Percentiles rank a stretch among this genome's conserved stretches.
phyloP scores from a whole-genome alignment of 2,888 invertebrate species.

The Cantharis flavilabris region DNA sequence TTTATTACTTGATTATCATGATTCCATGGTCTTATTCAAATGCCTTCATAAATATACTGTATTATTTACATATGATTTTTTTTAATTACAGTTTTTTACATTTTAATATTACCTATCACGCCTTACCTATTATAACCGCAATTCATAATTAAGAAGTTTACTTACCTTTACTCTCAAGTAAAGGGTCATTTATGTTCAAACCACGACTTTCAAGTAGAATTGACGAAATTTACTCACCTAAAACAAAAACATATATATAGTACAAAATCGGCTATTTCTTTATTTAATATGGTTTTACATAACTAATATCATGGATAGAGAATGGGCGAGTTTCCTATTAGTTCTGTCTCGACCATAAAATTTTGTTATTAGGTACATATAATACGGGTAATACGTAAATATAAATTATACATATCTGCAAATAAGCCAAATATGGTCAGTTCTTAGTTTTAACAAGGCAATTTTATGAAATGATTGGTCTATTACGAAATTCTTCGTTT shows the following conservation, averaged over 20 bases:
- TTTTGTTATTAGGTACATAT: no score
- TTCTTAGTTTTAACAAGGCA: neutral
- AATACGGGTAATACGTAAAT: no score
- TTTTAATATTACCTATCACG: neutral
- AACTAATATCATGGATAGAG: no score
- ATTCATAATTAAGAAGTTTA: neutral
- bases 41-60: neutral
- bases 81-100: neutral
- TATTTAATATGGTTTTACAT: neutral
- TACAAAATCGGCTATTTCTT: neutral
- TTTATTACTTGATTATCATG: neutral
- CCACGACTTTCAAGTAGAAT: neutral
- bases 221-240: slow-evolving; percentile 10
- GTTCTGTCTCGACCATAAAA: no score
- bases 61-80: neutral
- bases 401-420: no score
- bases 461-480: neutral
- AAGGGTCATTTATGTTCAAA: neutral
- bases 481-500: neutral
- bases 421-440: neutral
- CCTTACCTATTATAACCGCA: neutral
- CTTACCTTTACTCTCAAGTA: neutral
- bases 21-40: neutral
- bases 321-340: no score
- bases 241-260: slow-evolving; percentile 7